Evolutionary conservation across 2,113 vertebrate genomes (phyloP), one percentile per base, ranked within the genome.

Genomic region (Neomonachus schauinslandi): DNA sequence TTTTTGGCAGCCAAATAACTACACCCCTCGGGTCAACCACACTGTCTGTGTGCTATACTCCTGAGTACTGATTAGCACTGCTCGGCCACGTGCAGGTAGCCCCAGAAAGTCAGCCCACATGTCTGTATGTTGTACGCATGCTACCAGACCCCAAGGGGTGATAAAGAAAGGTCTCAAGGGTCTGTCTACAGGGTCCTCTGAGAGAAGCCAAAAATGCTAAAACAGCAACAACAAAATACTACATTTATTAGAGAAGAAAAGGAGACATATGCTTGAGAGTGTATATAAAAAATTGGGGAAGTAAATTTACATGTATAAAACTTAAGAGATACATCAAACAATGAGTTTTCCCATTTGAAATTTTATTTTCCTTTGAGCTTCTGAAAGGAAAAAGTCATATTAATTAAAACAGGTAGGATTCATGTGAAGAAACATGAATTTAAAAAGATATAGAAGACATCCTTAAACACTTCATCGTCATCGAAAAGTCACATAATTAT

Each of bases 341-440:
- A 83, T 51, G 61, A 65, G 4, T 1, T 42, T 42, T 67, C 39
- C 31, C 33, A 82, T 88, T 79, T 89, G 24, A 83, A 76, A 96
- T 76, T 71, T 82, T 83, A 51, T 67, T 95, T 95, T 85, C n/a
- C 91, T 94, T 89, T 83, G 22, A 90, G 33, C 15, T 90, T 96
- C n/a, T 79, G 0, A 42, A 79, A 15, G 11, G 51, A 55, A 67
- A 71, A 86, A 49, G 57, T 42, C 12, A 51, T 28, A 7, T 4
- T 39, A 89, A 91, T 94, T 94, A 89, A 83, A 92, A 74, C n/a
- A 84, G 53, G 24, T 51, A 88, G 72, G 59, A 85, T 79, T 82
- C 55, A 76, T 2, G 2, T 7, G 61, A 77, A 92, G 83, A 81
- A 82, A 82, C 65, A 55, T 39, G 14, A 31, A 39, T 85, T 96